Conservation (phyloP, 2,113 vertebrate genomes). For the Ovibos moschatus region DNA sequence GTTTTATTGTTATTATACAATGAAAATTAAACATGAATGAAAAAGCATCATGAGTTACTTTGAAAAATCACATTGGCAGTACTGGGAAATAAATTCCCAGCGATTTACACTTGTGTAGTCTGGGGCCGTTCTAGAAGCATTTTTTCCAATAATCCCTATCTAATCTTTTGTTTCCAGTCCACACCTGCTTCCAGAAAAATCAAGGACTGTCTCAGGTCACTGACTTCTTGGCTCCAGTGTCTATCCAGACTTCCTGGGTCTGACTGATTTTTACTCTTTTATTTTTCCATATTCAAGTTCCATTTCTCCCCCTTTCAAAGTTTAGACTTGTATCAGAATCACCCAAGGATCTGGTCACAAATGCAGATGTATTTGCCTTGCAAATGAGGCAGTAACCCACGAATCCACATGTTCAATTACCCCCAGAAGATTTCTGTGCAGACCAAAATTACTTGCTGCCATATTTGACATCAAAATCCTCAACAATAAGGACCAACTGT, state of each 20-base stretch:
- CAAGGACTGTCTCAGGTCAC: neutral
- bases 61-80: neutral
- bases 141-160: neutral
- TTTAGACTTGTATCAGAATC: neutral
- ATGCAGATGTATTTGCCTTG: neutral
- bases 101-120: neutral
- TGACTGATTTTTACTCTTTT: neutral
- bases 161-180: neutral
- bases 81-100: neutral
- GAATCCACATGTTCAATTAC: neutral
- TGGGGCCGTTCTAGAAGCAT: neutral
- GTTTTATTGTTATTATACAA: constrained; percentile 28
- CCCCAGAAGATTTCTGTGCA: neutral
- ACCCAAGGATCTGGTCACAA: neutral
- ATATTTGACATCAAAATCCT: neutral
- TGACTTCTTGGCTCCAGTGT: neutral
- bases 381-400: neutral
- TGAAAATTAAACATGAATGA: constrained; percentile 32
- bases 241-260: neutral
- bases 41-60: neutral
- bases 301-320: neutral
- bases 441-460: neutral
- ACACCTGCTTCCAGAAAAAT: neutral
- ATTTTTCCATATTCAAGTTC: neutral
- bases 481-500: neutral